Percentiles rank a stretch among this genome's conserved stretches.
Evolutionary conservation across 2,113 vertebrate species (phyloP).

Genomic region (Canis aureus): DNA sequence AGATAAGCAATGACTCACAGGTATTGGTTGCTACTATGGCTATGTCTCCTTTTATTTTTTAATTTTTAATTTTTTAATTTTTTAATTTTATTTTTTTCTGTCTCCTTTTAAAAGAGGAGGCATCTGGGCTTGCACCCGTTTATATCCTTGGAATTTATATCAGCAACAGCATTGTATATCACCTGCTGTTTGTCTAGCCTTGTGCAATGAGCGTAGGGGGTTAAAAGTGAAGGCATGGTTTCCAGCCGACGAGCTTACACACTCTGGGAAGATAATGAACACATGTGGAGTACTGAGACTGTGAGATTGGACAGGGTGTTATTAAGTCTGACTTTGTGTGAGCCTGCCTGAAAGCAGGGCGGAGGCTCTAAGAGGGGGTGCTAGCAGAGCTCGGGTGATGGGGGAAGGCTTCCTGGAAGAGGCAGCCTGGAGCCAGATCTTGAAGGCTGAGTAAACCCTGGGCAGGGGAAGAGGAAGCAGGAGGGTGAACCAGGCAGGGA

Average conservation of each 20-base stretch:
- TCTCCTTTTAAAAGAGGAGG: constrained; percentile 25
- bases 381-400: neutral
- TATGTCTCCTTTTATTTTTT: neutral
- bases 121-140: neutral
- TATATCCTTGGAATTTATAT: neutral
- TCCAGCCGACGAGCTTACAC: neutral
- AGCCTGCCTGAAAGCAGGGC: neutral
- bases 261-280: constrained; percentile 34
- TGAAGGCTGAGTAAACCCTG: neutral
- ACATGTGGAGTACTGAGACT: neutral
- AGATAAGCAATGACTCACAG: neutral
- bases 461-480: neutral
- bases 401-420: constrained; percentile 48
- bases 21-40: neutral
- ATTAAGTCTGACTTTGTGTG: neutral
- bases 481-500: neutral
- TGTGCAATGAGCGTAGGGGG: neutral
- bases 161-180: neutral
- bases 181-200: neutral
- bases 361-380: neutral
- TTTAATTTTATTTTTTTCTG: neutral
- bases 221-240: constrained; percentile 19
- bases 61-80: too few species aligned
- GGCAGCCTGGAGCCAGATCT: neutral
- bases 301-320: neutral